Percentiles rank a stretch among this genome's conserved stretches.
These are phyloP conservation scores for Limnephilus lunatus DNA, from an alignment of 2,888 invertebrate genomes.

Conservation along the genomic window DNA sequence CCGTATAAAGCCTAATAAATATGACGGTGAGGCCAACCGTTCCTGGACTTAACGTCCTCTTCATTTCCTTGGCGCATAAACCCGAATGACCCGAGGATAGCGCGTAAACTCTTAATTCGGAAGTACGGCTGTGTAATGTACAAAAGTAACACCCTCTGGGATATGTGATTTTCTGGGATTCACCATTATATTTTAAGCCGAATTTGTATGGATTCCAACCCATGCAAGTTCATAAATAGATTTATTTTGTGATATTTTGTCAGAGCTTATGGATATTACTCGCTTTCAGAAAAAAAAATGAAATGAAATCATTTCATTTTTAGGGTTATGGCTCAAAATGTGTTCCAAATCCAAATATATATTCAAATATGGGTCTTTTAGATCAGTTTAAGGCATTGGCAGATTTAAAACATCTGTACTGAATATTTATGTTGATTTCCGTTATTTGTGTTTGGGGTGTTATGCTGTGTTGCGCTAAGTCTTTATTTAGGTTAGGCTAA, in stretches of 20 bases:
- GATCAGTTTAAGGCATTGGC: no score
- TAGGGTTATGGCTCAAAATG: neutral
- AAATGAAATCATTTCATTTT: neutral
- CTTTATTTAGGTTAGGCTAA: no score
- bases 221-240: neutral
- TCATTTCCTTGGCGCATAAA: conserved; percentile 35
- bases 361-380: neutral
- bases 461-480: no score
- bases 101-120: conserved; percentile 13
- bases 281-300: neutral
- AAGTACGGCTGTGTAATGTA: neutral
- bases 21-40: conserved; percentile 19
- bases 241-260: neutral
- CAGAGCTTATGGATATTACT: neutral
- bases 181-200: neutral
- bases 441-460: no score
- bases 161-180: neutral
- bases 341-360: neutral
- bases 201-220: neutral
- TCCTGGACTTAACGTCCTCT: conserved; percentile 34
- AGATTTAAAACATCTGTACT: no score
- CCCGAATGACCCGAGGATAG: neutral
- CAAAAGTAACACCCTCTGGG: neutral
- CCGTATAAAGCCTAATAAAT: conserved; percentile 16
- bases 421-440: no score